phyloP scores from a whole-genome alignment of 2,888 invertebrate species.

The Molorchus minor region DNA sequence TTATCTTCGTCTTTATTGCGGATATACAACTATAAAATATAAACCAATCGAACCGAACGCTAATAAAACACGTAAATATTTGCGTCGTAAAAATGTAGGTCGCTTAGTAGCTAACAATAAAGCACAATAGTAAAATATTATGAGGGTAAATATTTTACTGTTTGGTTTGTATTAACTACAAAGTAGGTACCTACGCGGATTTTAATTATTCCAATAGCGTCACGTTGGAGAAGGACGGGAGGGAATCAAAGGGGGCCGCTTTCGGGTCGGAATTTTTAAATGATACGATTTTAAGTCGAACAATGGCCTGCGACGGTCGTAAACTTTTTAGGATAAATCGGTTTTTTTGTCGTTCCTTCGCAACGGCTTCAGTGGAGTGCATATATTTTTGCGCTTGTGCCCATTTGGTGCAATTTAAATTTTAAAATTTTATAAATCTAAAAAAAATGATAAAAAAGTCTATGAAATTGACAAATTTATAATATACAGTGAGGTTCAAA shows the following conservation, averaged over 20 bases:
- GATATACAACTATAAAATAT: neutral
- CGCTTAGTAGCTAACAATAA: constrained; percentile 15
- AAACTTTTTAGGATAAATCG: constrained; percentile 18
- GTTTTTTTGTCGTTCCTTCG: constrained; percentile 14
- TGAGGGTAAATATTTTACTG: constrained; percentile 20
- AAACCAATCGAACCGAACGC: constrained; percentile 1
- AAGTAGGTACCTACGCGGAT: constrained; percentile 15
- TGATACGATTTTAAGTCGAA: constrained; percentile 12
- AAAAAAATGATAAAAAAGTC: neutral
- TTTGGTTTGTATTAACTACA: constrained; percentile 16
- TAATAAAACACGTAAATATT: constrained; percentile 16
- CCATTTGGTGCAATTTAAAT: neutral
- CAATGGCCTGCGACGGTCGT: constrained; percentile 25
- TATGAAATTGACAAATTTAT: too few species aligned
- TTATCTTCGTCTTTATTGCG: neutral
- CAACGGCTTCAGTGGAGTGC: constrained; percentile 4
- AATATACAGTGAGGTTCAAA: too few species aligned
- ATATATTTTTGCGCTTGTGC: too few species aligned
- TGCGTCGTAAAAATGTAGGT: constrained; percentile 18
- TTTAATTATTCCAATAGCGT: constrained; percentile 8
- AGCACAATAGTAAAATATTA: constrained; percentile 14
- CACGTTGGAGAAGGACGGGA: neutral
- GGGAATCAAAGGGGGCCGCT: constrained; percentile 14
- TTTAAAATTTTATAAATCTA: neutral
- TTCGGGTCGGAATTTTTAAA: constrained; percentile 22